Evolutionary conservation across 2,797 vertebrate genomes (phyloP), one percentile per base, ranked within the genome.

Genomic region (Diglossa cyanea): DNA sequence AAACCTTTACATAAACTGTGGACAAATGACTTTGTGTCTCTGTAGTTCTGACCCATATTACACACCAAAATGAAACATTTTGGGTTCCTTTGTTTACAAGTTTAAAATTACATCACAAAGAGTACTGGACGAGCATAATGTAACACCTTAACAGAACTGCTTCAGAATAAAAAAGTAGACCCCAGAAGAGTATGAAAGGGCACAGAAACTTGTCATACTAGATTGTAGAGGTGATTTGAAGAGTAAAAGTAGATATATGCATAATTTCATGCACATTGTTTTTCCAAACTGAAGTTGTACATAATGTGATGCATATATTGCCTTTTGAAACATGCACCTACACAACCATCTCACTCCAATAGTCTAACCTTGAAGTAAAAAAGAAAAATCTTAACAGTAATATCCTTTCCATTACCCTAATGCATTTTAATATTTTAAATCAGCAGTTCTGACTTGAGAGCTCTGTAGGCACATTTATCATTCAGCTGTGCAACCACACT

Each of bases 401-500:
- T 55, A 93, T 30, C 33, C 37, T 91, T 66, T 65, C 73, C 91
- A 86, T 78, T 84, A 81, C 51, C 44, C 47, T 83, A 88, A 86
- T 78, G 17, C 44, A 95, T 93, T 91, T 77, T 86, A 90, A 33
- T 90, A 88, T 88, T 96, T 96, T 67, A 96, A 90, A 86, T 65
- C 80, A 93, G 84, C 60, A 80, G 54, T 66, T 95, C 78, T 78
- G 65, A 95, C 88, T 86, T 19, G 28, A 86, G 85, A 85, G 61
- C 45, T 90, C 57, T 81, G 76, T 74, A 78, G 91, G 61, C 68
- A 86, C 55, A 93, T 96, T 96, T 86, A 86, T 95, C 91, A 96
- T 93, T 97, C 90, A 93, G 83, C 40, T 96, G 84, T 89, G 73
- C 88, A 94, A 65, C 80, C 73, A 60, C 8, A 88, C 94, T 71